phyloP scores from a whole-genome alignment of 92 coral and sea anemone species.

The Umimayanthus chanpuru region DNA sequence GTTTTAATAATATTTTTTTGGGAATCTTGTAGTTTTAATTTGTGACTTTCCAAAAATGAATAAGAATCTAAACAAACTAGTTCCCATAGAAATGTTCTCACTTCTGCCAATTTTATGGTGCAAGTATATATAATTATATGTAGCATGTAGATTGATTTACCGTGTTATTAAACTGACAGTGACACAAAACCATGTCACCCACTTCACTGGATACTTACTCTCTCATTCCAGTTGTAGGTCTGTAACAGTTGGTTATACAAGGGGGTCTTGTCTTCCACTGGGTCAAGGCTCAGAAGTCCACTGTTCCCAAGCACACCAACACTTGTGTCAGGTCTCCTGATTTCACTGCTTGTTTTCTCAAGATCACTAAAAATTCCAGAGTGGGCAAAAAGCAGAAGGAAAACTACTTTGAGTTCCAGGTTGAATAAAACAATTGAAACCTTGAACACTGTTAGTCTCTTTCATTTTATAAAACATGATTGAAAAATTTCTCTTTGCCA shows the following conservation, averaged over 20 bases:
- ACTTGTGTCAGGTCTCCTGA: slow-evolving; percentile 47
- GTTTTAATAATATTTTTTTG: too few species aligned
- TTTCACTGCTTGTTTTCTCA: slow-evolving; percentile 67
- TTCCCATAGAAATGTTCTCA: too few species aligned
- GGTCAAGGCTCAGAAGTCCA: slow-evolving; percentile 89
- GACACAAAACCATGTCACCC: background rate
- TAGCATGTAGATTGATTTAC: background rate
- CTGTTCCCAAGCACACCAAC: slow-evolving; percentile 80
- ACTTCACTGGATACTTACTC: slow-evolving; percentile 47
- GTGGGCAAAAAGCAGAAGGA: background rate
- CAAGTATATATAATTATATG: background rate
- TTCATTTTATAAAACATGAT: too few species aligned
- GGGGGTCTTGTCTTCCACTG: slow-evolving; percentile 93
- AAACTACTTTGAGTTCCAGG: background rate
- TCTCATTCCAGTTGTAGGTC: slow-evolving; percentile 94
- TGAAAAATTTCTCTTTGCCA: too few species aligned
- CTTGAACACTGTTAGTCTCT: too few species aligned
- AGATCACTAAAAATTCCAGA: slow-evolving; percentile 55
- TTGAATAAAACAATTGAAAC: too few species aligned
- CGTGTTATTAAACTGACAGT: too few species aligned
- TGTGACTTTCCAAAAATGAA: too few species aligned
- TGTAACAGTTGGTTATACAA: slow-evolving; percentile 87
- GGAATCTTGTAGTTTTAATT: too few species aligned
- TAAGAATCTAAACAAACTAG: too few species aligned
- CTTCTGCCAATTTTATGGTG: too few species aligned